Evolutionary conservation across 2,888 invertebrate genomes (phyloP).

Genomic region (Lysandra coridon): DNA sequence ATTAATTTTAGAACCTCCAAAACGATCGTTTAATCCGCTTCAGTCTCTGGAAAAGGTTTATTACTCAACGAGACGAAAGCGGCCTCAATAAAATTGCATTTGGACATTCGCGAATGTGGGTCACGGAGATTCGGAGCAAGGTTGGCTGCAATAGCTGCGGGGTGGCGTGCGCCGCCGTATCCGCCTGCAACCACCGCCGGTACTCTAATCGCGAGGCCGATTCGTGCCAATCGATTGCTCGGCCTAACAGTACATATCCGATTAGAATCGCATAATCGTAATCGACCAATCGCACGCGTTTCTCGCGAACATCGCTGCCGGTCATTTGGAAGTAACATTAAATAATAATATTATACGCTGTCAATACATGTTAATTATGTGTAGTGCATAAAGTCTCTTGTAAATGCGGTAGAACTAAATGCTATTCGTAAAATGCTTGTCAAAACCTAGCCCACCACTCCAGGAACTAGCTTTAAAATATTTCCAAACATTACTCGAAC

Average conservation of each 20-base stretch:
- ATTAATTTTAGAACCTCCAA: not conserved
- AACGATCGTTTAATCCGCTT: not conserved
- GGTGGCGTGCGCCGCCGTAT: slow-evolving; percentile 59
- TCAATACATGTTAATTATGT: not conserved
- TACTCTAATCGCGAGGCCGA: slow-evolving; percentile 71
- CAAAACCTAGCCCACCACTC: not conserved
- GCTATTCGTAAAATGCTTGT: not conserved
- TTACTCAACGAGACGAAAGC: slow-evolving; percentile 49
- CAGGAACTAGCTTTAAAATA: not conserved
- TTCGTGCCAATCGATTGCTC: slow-evolving; percentile 65
- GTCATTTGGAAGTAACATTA: not conserved
- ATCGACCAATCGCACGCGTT: slow-evolving; percentile 19
- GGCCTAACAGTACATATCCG: slow-evolving; percentile 65
- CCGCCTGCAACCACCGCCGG: slow-evolving; percentile 64
- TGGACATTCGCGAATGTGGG: slow-evolving; percentile 70
- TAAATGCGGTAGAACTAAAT: not conserved
- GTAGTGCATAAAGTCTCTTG: not conserved
- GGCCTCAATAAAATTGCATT: slow-evolving; percentile 68
- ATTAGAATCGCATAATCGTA: slow-evolving; percentile 44
- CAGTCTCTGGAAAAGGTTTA: slow-evolving; percentile 42
- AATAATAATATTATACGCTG: not conserved
- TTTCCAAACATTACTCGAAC: not conserved
- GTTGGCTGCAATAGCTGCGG: slow-evolving; percentile 60
- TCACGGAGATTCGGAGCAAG: slow-evolving; percentile 77
- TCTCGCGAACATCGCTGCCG: not conserved